Base-by-base conservation (phyloP, 2,888 invertebrate species). In the Spodoptera exigua region DNA sequence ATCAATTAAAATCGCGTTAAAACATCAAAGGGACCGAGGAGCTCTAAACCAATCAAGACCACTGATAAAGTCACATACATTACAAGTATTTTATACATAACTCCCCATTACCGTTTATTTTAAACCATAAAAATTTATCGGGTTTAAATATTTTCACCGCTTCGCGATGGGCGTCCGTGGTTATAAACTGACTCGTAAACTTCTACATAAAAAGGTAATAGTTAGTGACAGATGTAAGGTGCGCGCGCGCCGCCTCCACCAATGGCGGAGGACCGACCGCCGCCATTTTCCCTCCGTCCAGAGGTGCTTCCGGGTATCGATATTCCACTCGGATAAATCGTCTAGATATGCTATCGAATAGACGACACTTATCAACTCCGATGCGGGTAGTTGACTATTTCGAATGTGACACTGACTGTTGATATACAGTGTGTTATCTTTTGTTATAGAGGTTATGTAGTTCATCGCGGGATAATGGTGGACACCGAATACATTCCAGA, bases 141-240 rank as follows among this genome's bases (percentile, higher is more conserved):
- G 82, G 83, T 86, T 87, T 89, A 90, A 91, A 90, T 90, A 90
- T 90, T 89, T 89, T 87, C 85, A 87, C 84, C 83, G 84, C 83
- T 85, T 78, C 74, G 77, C 77, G 80, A 84, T 85, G 82, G 86
- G 84, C 82, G 84, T 75, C 52, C 61, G 41, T 58, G 64, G 67
- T 67, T 69, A 71, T 84, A 83, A 84, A 85, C 74, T 70, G 75
- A 73, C 73, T 77, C 77, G 79, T 79, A 81, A 77, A 77, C 63
- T 65, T 68, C 66, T 78, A 81, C 79, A 83, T 86, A 86, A 86
- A 88, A 85, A 86, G 79, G 83, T 83, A 81, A 81, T 82, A 84
- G 82, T 75, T 65, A 74, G 78, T 84, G 86, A 87, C 85, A 86
- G 85, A 84, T 84, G 83, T 78, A 74, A 72, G 78, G 72, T 76